A percentile compares a stretch with the other conserved stretches of the same genome.
These are phyloP conservation scores for Paramuricea clavata DNA, from an alignment of 92 coral and sea anemone genomes.

Conservation along the genomic window DNA sequence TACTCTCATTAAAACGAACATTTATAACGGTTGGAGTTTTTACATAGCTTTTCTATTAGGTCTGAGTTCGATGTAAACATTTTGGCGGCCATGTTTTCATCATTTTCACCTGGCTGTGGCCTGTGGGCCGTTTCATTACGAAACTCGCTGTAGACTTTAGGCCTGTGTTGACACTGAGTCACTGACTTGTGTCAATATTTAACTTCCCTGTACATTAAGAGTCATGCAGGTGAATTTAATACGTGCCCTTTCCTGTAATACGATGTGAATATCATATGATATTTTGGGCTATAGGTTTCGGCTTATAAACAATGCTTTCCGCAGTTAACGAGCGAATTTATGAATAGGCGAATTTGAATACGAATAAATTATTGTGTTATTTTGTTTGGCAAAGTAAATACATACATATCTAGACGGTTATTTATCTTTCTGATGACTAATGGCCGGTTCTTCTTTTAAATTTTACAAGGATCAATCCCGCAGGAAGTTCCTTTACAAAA, in stretches of 20 bases:
- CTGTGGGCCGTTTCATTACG: background rate
- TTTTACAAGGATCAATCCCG: conserved; percentile 26
- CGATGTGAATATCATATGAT: conserved; percentile 1
- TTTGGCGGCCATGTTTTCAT: background rate
- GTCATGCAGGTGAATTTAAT: background rate
- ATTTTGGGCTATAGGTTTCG: background rate
- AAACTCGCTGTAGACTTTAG: background rate
- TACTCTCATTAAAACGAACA: too few species aligned
- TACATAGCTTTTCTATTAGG: background rate
- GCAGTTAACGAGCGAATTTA: background rate
- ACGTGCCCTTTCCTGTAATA: conserved; percentile 11
- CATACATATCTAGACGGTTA: background rate
- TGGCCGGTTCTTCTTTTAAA: background rate
- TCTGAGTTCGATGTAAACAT: background rate
- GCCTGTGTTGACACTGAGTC: background rate
- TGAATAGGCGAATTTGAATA: background rate
- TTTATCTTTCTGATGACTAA: background rate
- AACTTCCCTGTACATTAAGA: background rate
- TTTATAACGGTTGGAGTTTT: background rate
- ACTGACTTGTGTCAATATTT: conserved; percentile 1
- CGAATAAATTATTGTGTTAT: background rate
- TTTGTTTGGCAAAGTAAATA: background rate
- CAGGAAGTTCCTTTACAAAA: conserved; percentile 8
- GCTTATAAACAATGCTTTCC: background rate
- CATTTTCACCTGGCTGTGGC: background rate